Evolutionary conservation across 2,113 vertebrate species (phyloP), one percentile per base, ranked within the genome.

Genomic region (Rhinogobius similis): DNA sequence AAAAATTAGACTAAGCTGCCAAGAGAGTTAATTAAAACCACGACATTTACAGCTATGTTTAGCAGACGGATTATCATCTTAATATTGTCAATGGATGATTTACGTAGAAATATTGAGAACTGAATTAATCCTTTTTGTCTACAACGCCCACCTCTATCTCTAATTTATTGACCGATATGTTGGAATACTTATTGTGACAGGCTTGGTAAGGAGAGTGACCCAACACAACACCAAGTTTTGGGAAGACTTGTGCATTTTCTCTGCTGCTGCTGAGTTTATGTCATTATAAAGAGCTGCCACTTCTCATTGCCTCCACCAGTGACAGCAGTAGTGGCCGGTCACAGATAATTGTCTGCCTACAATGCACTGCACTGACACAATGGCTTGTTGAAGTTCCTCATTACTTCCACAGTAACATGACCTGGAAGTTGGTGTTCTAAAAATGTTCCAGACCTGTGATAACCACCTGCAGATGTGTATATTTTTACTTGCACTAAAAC

Each of bases 181-280:
- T 20, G 16, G 18, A 11, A 41, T 21, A 18, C 20, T n/a, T 50
- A 21, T 50, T n/a, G 20, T 50, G 20, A 50, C 20, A n/a, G 20
- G 46, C 46, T 50, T 50, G n/a, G 46, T 50, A 50, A 48, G 20
- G 20, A 75, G 81, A 65, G 68, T 68, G 66, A 70, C 39, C 70
- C 74, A 6, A 32, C 68, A 55, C 14, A 16, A 36, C 39, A 24
- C n/a, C 16, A 16, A 9, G 63, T 75, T 73, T 65, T 29, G 61
- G 66, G 23, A 50, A 12, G 27, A 69, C 58, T 52, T 72, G 52
- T 66, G 65, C 46, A 64, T 73, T 72, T 46, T 36, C 38, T 43
- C 11, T 63, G 21, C 21, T 63, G 62, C 21, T 43, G 62, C 39
- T 23, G 62, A 63, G 39, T 41, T 20, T 63, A 21, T 39, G 36